Base-by-base conservation (phyloP, 2,797 vertebrate genomes). In the Gallinago nigripennis region DNA sequence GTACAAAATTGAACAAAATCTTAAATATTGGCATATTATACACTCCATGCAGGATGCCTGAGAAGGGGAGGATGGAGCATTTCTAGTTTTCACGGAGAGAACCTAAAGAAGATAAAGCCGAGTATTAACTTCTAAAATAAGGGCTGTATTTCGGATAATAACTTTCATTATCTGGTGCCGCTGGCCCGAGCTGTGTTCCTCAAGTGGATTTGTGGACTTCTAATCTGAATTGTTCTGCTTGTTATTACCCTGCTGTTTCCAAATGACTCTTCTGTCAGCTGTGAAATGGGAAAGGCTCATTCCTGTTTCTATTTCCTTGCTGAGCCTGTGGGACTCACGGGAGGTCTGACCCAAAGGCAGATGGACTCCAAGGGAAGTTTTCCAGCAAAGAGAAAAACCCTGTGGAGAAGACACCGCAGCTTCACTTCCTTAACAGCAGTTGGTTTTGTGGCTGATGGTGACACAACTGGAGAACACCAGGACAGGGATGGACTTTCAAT, bases 101-200 rank as follows among this genome's bases (percentile, higher is more conserved):
- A 90, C 35, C 71, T 83, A 51, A 72, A 88, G 82, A 51, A 83
- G 82, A 84, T 84, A 77, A 86, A 92, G 66, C 28, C 3, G 4
- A 88, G 39, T n/a, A 91, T 88, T 84, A 73, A 70, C 35, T 91
- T 79, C 77, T 88, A 79, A 92, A 95, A 68, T 53, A 93, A 91
- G 91, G 56, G 37, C 51, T 80, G 13, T 66, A 46, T 86, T 90
- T 92, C 2, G 1, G 41, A 76, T 56, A 91, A 79, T 83, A 82
- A 68, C 28, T 71, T 87, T 15, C 57, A 80, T 88, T 94, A 84
- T 84, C 78, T 75, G 21, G 60, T 0, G 0, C 91, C 88, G 56
- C 71, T 93, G 85, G 60, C 71, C 80, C 75, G 78, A 71, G 87
- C 50, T 70, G n/a, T 53, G 56, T 60, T 88, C 88, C 57, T 37